phyloP scores from a whole-genome alignment of 2,113 vertebrate species.

The Oryzias melastigma region DNA sequence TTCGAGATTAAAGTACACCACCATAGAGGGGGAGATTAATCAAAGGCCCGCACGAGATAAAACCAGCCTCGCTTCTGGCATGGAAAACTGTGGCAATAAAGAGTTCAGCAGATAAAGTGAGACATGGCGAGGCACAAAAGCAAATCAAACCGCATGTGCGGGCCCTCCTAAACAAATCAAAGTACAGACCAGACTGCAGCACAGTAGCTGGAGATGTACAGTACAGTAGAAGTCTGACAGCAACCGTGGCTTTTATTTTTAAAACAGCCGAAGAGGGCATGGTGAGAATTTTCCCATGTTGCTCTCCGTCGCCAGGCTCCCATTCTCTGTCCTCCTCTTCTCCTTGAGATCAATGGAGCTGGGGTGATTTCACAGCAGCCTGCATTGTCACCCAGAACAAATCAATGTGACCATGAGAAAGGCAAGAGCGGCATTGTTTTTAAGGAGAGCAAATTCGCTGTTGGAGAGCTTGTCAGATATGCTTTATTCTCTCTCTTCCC shows the following conservation, averaged over 20 bases:
- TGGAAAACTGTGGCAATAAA: conserved; percentile 76
- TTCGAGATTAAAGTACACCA: conserved; percentile 76
- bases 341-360: conserved; percentile 75
- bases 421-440: conserved; percentile 75
- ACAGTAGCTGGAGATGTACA: conserved; percentile 48
- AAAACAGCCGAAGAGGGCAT: conserved; percentile 62
- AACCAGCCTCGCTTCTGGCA: conserved; percentile 69
- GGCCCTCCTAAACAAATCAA: conserved; percentile 71
- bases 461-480: conserved; percentile 73
- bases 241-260: conserved; percentile 61
- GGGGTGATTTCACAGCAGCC: conserved; percentile 75
- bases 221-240: conserved; percentile 62
- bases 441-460: conserved; percentile 74
- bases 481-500: conserved; percentile 63
- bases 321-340: conserved; percentile 63
- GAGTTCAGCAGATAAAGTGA: conserved; percentile 75
- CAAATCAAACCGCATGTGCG: conserved; percentile 62
- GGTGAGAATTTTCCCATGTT: conserved; percentile 66
- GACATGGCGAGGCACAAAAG: conserved; percentile 70
- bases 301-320: conserved; percentile 68
- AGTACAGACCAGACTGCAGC: conserved; percentile 37
- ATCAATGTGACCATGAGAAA: conserved; percentile 79
- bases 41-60: conserved; percentile 68
- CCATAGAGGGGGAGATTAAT: conserved; percentile 72
- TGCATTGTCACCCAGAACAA: conserved; percentile 76